phyloP scores from a whole-genome alignment of 2,888 invertebrate genomes.

The Ametastegia equiseti region DNA sequence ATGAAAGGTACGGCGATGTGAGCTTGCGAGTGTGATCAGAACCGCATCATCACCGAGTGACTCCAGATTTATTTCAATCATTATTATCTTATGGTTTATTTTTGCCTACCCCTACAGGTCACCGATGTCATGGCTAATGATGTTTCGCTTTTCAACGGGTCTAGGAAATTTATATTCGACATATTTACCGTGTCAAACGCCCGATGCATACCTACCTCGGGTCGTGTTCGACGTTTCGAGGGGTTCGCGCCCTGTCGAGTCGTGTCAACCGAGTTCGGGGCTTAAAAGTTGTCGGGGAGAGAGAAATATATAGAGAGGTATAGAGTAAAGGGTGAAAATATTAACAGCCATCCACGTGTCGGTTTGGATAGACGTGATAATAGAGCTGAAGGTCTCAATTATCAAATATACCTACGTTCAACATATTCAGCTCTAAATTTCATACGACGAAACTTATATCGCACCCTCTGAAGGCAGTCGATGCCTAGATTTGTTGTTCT shows the following conservation, averaged over 20 bases:
- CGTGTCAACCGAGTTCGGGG: constrained; percentile 34
- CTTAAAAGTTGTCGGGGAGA: constrained; percentile 29
- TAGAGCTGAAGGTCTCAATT: constrained; percentile 18
- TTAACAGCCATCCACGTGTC: constrained; percentile 30
- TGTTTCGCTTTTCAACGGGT: not conserved
- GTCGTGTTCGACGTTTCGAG: constrained; percentile 30
- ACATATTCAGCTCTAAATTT: not conserved
- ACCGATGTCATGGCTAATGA: not conserved
- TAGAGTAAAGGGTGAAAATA: constrained; percentile 38
- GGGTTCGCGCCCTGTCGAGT: constrained; percentile 14
- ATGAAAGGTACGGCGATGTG: not conserved
- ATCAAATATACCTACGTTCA: not conserved
- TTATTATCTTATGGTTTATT: not conserved
- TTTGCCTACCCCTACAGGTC: not conserved
- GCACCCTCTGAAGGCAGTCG: not conserved
- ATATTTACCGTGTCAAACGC: constrained; percentile 20
- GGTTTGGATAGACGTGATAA: constrained; percentile 8
- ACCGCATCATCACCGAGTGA: not conserved
- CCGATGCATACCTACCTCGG: constrained; percentile 14
- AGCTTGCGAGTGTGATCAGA: not conserved
- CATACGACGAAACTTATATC: not conserved
- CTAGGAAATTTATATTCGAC: constrained; percentile 25
- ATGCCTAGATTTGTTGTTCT: constrained; percentile 44
- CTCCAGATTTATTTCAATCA: not conserved
- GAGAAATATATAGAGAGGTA: too few relatives aligned